Evolutionary conservation across 2,888 invertebrate genomes (phyloP).

Genomic region (Anticlea derivata): DNA sequence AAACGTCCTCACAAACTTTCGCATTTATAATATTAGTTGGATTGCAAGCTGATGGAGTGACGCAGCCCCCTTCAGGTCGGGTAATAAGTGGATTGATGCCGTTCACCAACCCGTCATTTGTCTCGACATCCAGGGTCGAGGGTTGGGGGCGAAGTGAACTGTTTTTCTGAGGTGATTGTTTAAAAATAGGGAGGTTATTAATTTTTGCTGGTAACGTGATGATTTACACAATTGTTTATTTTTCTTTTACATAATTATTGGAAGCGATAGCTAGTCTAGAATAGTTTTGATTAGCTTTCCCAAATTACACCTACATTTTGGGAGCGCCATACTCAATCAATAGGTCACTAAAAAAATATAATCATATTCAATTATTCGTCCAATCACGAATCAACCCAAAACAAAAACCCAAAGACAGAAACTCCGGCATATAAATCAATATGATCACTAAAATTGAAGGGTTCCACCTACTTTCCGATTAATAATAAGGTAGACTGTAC

Average conservation of each 20-base stretch:
- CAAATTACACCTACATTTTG: not conserved
- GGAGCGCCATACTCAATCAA: not conserved
- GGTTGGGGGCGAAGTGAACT: constrained; percentile 11
- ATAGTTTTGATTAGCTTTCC: too few relatives aligned
- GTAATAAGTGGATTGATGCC: constrained; percentile 80
- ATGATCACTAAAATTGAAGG: constrained; percentile 22
- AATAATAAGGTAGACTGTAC: constrained; percentile 9
- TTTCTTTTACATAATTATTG: too few relatives aligned
- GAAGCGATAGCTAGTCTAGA: too few relatives aligned
- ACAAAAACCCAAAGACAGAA: constrained; percentile 23
- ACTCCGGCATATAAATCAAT: constrained; percentile 38
- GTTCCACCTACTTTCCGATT: constrained; percentile 29
- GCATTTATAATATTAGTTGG: too few relatives aligned
- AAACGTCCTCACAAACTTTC: too few relatives aligned
- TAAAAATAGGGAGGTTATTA: constrained; percentile 17
- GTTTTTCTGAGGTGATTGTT: constrained; percentile 18
- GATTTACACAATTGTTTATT: constrained; percentile 9
- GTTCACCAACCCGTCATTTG: constrained; percentile 42
- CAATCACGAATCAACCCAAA: constrained; percentile 20
- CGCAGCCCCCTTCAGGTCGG: constrained; percentile 44
- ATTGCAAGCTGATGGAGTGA: not conserved
- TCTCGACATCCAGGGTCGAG: constrained; percentile 16
- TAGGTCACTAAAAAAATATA: not conserved
- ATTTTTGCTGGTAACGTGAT: constrained; percentile 11
- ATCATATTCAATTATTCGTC: constrained; percentile 12